phyloP scores from a whole-genome alignment of 2,888 invertebrate genomes.

The Platycheirus rosarum region DNA sequence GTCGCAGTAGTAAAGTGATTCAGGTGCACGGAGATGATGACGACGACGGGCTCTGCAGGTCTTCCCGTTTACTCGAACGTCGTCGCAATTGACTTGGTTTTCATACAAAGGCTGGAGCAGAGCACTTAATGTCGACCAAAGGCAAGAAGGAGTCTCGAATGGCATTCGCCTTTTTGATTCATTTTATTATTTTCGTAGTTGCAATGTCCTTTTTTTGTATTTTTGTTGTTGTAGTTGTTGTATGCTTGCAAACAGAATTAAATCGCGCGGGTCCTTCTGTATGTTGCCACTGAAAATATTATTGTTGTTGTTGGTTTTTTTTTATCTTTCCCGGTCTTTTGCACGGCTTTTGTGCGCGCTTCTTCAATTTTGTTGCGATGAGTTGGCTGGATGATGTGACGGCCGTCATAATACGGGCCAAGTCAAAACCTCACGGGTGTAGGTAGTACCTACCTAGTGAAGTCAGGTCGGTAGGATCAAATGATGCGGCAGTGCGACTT shows the following conservation, averaged over 20 bases:
- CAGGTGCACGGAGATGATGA: conserved; percentile 31
- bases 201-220: conserved; percentile 52
- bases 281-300: conserved; percentile 41
- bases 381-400: conserved; percentile 44
- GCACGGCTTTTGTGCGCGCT: conserved; percentile 44
- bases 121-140: conserved; percentile 37
- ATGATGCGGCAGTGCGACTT: conserved; percentile 61
- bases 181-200: conserved; percentile 41
- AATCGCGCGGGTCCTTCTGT: conserved; percentile 57
- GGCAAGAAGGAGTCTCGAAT: conserved; percentile 52
- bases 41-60: conserved; percentile 35
- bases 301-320: not conserved
- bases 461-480: conserved; percentile 58
- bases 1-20: conserved; percentile 51
- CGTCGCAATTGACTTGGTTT: conserved; percentile 27
- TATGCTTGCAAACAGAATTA: conserved; percentile 26
- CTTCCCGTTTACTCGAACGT: no score
- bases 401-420: conserved; percentile 51
- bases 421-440: conserved; percentile 10
- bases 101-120: conserved; percentile 13
- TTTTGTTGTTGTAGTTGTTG: conserved; percentile 1
- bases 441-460: not conserved
- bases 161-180: conserved; percentile 43
- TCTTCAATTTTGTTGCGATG: conserved; percentile 52
- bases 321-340: not conserved